Percentiles rank a stretch among this genome's conserved stretches.
Evolutionary conservation across 2,797 vertebrate species (phyloP).

Genomic region (Danio jaintianensis): DNA sequence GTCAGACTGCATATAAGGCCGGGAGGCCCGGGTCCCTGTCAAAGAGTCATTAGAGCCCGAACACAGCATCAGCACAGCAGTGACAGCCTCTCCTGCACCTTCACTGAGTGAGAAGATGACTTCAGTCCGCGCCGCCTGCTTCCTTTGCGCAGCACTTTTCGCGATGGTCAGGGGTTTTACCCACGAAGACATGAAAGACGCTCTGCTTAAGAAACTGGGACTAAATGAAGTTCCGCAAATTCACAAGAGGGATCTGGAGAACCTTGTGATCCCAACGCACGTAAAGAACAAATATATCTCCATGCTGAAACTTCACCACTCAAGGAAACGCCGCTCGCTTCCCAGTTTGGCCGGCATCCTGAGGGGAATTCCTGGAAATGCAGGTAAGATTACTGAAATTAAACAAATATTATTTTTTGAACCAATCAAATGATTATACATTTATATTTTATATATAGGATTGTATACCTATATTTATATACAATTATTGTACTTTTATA

Average conservation of each 20-base stretch:
- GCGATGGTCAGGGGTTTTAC: slow-evolving; percentile 72
- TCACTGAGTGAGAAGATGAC: slow-evolving; percentile 68
- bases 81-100: slow-evolving; percentile 36
- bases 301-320: slow-evolving; percentile 82
- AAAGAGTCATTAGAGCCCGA: slow-evolving; percentile 59
- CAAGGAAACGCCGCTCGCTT: slow-evolving; percentile 79
- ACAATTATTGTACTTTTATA: too few species aligned
- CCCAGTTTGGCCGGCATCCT: slow-evolving; percentile 90
- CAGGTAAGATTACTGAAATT: slow-evolving; percentile 76
- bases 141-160: slow-evolving; percentile 69
- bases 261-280: slow-evolving; percentile 84
- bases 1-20: slow-evolving; percentile 76
- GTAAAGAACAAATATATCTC: slow-evolving; percentile 85
- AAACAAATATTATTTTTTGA: not conserved
- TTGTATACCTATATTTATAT: too few species aligned
- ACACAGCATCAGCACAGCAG: slow-evolving; percentile 47
- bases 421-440: too few species aligned
- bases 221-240: slow-evolving; percentile 80
- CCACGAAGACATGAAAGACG: slow-evolving; percentile 82
- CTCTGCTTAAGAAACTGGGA: slow-evolving; percentile 83
- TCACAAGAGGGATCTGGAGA: slow-evolving; percentile 84
- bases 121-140: slow-evolving; percentile 66
- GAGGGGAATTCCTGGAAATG: slow-evolving; percentile 85
- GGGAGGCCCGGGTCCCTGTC: slow-evolving; percentile 68
- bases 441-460: too few species aligned